Evolutionary conservation across 1,140 invertebrate genomes (phyloP), one percentile per base, ranked within the genome.

Genomic region (Agraylea sexmaculata): DNA sequence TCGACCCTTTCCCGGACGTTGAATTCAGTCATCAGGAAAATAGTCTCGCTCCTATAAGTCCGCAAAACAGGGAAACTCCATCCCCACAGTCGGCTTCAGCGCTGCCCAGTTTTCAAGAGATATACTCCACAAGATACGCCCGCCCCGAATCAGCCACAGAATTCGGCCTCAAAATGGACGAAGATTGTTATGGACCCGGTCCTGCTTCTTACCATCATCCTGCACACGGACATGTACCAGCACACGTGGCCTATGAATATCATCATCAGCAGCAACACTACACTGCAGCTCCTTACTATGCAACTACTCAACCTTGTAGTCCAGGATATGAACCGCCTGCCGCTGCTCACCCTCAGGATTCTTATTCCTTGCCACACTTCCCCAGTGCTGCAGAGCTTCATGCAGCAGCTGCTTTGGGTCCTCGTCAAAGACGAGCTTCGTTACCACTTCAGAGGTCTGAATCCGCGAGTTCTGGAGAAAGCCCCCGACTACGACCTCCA

Each of bases 51-150:
- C 52, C 62, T 7, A 51, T 54, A 6, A 60, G 61, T 25, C 58
- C 63, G 23, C 53, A 62, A 17, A 64, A 60, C 37, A 60, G 60
- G 42, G 54, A 55, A n/a, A 31, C 35, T 12, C 12, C 35, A 5
- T n/a, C 62, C 32, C 62, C 62, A 6, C 59, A 53, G 11, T 51
- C 66, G 51, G 71, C 69, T 40, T 76, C 78, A 29, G 77, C 82
- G 21, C 60, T 87, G 42, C 83, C 83, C 33, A 86, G 82, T 64
- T 88, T 87, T 63, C 80, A 86, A 66, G 85, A 87, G 61, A 87
- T 82, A 18, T 87, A 87, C 58, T 83, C 80, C 21, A 71, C 80
- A 23, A 72, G 77, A 35, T 78, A 79, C 50, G 60, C 62, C 44
- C 69, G 69, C 51, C 64, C 69, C 59, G 66, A 76, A 53, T 60